Percentiles rank a stretch among this genome's conserved stretches.
These are phyloP conservation scores for Nyctibius bracteatus DNA, from an alignment of 2,113 vertebrate species.

Conservation along the genomic window DNA sequence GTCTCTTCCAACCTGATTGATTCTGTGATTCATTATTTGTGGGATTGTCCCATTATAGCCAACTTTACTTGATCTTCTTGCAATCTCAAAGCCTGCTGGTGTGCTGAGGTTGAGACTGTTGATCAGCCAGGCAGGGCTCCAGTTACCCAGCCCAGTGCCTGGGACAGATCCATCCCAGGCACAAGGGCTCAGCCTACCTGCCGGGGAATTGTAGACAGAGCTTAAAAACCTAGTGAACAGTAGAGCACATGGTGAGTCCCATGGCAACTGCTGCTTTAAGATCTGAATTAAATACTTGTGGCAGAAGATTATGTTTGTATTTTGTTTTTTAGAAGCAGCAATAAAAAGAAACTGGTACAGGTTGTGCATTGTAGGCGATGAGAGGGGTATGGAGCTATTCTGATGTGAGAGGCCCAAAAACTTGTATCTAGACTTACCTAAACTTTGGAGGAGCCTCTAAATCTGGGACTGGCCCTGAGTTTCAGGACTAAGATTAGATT, in stretches of 20 bases:
- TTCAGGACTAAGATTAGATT: background rate
- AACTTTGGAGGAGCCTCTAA: background rate
- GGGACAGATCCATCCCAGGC: rapidly evolving
- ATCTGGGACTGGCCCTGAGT: background rate
- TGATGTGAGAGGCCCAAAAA: background rate
- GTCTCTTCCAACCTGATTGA: no score
- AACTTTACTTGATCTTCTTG: background rate
- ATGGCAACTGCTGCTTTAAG: background rate
- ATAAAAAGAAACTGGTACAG: background rate
- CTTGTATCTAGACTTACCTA: background rate
- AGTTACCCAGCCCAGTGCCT: background rate
- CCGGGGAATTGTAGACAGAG: background rate
- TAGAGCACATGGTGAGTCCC: background rate
- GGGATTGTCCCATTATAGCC: background rate
- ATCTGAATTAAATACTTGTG: background rate
- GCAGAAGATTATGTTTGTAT: background rate
- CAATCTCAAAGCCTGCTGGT: background rate
- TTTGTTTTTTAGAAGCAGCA: background rate
- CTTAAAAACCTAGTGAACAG: background rate
- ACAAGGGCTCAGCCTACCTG: background rate
- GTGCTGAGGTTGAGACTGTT: background rate
- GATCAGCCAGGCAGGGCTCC: background rate
- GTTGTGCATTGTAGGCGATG: background rate
- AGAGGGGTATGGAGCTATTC: background rate
- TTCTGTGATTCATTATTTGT: no score